A percentile compares a stretch with the other conserved stretches of the same genome.
phyloP scores from a whole-genome alignment of 1,140 invertebrate genomes.

The Pteromalus puparum region DNA sequence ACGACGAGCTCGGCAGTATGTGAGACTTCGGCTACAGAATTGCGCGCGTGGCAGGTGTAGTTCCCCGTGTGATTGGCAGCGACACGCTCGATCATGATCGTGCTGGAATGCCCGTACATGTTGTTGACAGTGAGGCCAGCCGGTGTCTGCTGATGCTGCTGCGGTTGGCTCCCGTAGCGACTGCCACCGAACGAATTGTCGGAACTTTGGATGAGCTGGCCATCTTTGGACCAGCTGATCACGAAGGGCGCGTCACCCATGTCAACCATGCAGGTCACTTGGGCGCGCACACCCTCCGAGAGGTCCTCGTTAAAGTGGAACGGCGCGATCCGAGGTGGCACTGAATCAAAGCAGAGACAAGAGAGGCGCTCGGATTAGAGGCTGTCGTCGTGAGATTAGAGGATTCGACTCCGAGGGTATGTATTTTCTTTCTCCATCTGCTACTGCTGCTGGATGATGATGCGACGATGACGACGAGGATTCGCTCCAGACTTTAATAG shows the following conservation, averaged over 20 bases:
- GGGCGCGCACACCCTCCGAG: constrained; percentile 93
- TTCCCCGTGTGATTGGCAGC: constrained; percentile 89
- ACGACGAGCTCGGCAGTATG: constrained; percentile 80
- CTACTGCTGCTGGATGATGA: neutral
- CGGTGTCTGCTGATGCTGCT: constrained; percentile 48
- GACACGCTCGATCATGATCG: constrained; percentile 91
- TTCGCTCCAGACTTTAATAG: no score
- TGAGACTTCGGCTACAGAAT: constrained; percentile 85
- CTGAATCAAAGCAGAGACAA: constrained; percentile 74
- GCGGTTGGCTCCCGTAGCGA: constrained; percentile 49
- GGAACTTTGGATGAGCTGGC: constrained; percentile 77
- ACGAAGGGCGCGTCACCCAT: constrained; percentile 95
- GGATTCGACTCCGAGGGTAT: no score
- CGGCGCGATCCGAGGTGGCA: constrained; percentile 91
- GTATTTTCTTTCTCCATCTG: neutral
- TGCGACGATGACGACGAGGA: neutral
- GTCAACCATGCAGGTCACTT: constrained; percentile 94
- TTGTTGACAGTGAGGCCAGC: constrained; percentile 71
- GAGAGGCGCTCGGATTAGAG: neutral
- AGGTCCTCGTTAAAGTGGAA: constrained; percentile 79
- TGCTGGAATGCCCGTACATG: constrained; percentile 91
- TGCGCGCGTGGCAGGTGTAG: constrained; percentile 92
- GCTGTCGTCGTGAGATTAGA: neutral
- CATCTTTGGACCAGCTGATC: constrained; percentile 91
- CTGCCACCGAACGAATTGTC: constrained; percentile 70